These are phyloP conservation scores for Peromyscus maniculatus DNA, from an alignment of 2,113 vertebrate genomes.

Conservation along the genomic window DNA sequence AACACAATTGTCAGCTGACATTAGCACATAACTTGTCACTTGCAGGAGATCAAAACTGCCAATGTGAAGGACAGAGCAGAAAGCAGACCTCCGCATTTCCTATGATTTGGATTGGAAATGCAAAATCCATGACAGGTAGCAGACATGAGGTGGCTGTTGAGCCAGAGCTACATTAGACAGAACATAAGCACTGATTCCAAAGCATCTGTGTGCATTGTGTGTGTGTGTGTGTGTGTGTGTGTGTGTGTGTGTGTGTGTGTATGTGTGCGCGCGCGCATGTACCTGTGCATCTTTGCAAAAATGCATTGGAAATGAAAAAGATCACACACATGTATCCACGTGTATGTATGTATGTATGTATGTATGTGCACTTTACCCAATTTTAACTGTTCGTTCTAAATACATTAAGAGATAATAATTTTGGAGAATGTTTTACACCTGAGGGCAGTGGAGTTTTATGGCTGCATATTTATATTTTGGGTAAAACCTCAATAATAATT, in stretches of 20 bases:
- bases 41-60: conserved; percentile 59
- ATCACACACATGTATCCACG: not conserved
- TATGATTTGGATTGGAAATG: not conserved
- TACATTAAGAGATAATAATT: not conserved
- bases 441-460: not conserved
- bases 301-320: not conserved
- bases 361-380: not conserved
- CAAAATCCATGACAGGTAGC: not conserved
- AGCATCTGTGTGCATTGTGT: not conserved
- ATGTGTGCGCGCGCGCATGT: not conserved
- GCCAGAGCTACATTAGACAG: not conserved
- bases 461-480: not conserved
- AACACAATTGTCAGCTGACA: conserved; percentile 78
- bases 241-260: too few relatives aligned
- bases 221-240: too few relatives aligned
- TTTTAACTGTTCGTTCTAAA: not conserved
- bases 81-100: not conserved
- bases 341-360: too few relatives aligned
- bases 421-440: not conserved
- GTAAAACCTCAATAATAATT: not conserved
- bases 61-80: conserved; percentile 61
- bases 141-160: not conserved
- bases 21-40: conserved; percentile 71
- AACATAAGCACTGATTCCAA: not conserved
- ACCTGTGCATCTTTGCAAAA: not conserved